Conservation (phyloP, 2,888 invertebrate genomes). For the Nemotelus pantherinus region DNA sequence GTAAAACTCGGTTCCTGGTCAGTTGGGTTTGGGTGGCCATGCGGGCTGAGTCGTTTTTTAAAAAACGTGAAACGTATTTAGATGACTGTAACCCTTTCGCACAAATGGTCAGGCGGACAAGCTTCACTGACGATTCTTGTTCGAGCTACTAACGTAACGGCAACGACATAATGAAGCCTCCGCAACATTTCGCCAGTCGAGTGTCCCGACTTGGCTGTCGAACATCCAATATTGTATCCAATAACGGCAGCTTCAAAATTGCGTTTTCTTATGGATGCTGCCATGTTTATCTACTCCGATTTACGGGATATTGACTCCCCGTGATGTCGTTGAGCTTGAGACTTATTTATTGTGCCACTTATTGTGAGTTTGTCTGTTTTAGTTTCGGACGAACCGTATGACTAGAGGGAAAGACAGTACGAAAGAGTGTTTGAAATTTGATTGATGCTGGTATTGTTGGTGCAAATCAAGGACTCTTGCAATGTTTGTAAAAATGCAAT, state of each 20-base stretch:
- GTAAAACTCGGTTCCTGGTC: too few relatives aligned
- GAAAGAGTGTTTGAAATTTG: too few relatives aligned
- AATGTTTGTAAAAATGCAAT: too few relatives aligned
- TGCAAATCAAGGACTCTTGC: too few relatives aligned
- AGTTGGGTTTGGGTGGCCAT: too few relatives aligned
- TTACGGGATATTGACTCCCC: constrained; percentile 28
- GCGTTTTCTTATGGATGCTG: constrained; percentile 20
- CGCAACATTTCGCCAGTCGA: background rate
- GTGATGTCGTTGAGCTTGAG: background rate
- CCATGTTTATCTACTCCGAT: constrained; percentile 28
- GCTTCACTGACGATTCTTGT: background rate
- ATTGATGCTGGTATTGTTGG: too few relatives aligned
- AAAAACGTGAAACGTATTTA: background rate
- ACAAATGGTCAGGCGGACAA: background rate
- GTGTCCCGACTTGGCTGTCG: background rate
- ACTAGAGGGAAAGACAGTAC: too few relatives aligned
- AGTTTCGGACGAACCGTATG: background rate
- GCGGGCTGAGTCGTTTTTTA: too few relatives aligned
- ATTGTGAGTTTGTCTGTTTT: background rate
- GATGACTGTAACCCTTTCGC: constrained; percentile 24
- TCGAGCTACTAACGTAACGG: too few relatives aligned
- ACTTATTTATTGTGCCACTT: constrained; percentile 33
- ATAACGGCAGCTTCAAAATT: constrained; percentile 25
- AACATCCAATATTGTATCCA: constrained; percentile 21
- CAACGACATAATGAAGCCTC: too few relatives aligned